Percentiles rank a stretch among this genome's conserved stretches.
phyloP scores from a whole-genome alignment of 2,113 vertebrate genomes.

The Callopanchax toddi region DNA sequence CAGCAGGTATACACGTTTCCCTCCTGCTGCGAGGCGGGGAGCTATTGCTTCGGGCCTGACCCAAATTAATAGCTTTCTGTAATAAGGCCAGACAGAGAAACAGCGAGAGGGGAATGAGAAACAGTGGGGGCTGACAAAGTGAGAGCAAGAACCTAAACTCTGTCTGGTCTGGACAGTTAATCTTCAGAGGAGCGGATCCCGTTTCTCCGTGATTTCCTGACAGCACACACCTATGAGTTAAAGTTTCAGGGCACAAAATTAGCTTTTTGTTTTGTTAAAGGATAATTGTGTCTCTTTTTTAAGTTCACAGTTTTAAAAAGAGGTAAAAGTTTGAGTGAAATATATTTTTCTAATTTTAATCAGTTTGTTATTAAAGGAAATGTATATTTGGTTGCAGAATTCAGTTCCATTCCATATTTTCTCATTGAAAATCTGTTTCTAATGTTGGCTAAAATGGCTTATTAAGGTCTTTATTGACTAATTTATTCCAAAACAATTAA shows the following conservation, averaged over 20 bases:
- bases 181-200: slow-evolving; percentile 44
- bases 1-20: slow-evolving; percentile 42
- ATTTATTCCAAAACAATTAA: too few relatives aligned
- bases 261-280: neutral
- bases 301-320: neutral
- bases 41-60: slow-evolving; percentile 62
- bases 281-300: neutral
- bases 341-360: too few relatives aligned
- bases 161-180: slow-evolving; percentile 44
- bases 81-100: slow-evolving; percentile 66
- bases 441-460: too few relatives aligned
- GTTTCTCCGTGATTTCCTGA: slow-evolving; percentile 37
- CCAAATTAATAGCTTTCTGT: slow-evolving; percentile 66
- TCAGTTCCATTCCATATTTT: too few relatives aligned
- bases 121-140: slow-evolving; percentile 55
- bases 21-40: slow-evolving; percentile 33
- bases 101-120: slow-evolving; percentile 54
- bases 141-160: slow-evolving; percentile 65
- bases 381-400: too few relatives aligned
- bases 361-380: too few relatives aligned
- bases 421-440: too few relatives aligned
- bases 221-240: neutral
- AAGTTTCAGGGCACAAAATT: neutral
- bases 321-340: too few relatives aligned
- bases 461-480: too few relatives aligned